Evolutionary conservation across 2,888 invertebrate genomes (phyloP).

Genomic region (Xylota sylvarum): DNA sequence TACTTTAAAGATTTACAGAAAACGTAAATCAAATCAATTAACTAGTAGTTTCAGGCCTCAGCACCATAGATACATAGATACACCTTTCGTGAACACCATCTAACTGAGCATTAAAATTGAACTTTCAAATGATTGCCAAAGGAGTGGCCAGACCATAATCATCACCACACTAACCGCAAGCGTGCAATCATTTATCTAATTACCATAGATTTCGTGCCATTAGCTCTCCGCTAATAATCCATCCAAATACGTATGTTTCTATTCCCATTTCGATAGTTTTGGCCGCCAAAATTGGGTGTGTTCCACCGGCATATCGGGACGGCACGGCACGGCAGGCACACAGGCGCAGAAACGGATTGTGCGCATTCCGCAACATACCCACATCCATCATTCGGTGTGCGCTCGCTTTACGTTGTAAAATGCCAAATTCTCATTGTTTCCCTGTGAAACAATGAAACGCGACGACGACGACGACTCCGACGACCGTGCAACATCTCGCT

Average conservation of each 20-base stretch:
- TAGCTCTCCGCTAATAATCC: slow-evolving; percentile 56
- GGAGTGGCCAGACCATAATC: slow-evolving; percentile 55
- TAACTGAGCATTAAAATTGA: slow-evolving; percentile 48
- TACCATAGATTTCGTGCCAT: slow-evolving; percentile 64
- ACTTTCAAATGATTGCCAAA: slow-evolving; percentile 65
- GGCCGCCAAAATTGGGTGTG: slow-evolving; percentile 63
- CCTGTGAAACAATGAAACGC: slow-evolving; percentile 9
- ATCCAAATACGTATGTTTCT: slow-evolving; percentile 44
- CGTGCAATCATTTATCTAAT: slow-evolving; percentile 69
- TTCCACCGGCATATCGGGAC: slow-evolving; percentile 17
- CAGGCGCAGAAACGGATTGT: slow-evolving; percentile 49
- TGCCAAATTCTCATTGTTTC: slow-evolving; percentile 73
- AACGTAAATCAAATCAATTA: slow-evolving; percentile 43
- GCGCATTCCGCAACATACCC: slow-evolving; percentile 52
- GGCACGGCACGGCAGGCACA: too few relatives aligned
- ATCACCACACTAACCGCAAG: slow-evolving; percentile 27
- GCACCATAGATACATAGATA: not conserved
- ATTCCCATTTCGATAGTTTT: slow-evolving; percentile 29
- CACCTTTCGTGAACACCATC: slow-evolving; percentile 29
- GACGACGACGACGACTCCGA: not conserved
- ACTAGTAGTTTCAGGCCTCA: slow-evolving; percentile 27
- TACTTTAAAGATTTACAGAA: not conserved
- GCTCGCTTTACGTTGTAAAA: slow-evolving; percentile 35
- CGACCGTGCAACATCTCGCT: slow-evolving; percentile 54
- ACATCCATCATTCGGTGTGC: slow-evolving; percentile 56